phyloP scores from a whole-genome alignment of 2,888 invertebrate species.

The Perizoma affinitatum region DNA sequence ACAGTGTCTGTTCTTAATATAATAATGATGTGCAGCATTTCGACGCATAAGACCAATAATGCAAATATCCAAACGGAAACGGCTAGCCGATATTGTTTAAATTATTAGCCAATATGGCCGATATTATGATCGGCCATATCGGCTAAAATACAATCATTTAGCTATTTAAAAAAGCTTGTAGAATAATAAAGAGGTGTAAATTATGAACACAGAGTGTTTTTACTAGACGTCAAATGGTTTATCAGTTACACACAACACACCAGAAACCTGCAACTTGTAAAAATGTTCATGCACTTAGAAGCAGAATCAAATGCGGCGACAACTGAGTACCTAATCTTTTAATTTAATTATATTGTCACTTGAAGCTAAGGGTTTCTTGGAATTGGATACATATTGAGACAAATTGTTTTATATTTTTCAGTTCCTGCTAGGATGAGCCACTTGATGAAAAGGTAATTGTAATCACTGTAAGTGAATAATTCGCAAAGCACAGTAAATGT shows the following conservation, averaged over 20 bases:
- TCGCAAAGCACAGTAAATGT: slow-evolving; percentile 3
- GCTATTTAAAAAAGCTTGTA: no score
- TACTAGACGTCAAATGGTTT: no score
- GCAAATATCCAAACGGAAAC: not conserved
- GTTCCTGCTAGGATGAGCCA: slow-evolving; percentile 11
- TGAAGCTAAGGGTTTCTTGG: slow-evolving; percentile 27
- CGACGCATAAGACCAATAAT: no score
- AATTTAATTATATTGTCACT: slow-evolving; percentile 34
- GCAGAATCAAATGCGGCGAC: slow-evolving; percentile 16
- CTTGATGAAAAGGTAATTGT: slow-evolving; percentile 6
- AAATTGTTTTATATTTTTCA: slow-evolving; percentile 8
- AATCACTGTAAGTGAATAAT: slow-evolving; percentile 12
- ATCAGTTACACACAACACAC: no score
- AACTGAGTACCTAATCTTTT: slow-evolving; percentile 28
- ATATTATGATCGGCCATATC: no score
- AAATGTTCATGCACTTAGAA: slow-evolving; percentile 33
- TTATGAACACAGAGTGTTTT: no score
- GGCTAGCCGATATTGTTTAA: not conserved
- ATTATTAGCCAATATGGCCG: no score
- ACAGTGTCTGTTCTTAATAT: slow-evolving; percentile 23
- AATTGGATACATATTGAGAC: slow-evolving; percentile 15
- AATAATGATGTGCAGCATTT: no score
- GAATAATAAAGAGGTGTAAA: no score
- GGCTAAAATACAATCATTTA: no score
- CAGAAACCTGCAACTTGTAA: slow-evolving; percentile 29